Base-by-base conservation (phyloP, 2,888 invertebrate species). In the Blastobasis lacticolella region DNA sequence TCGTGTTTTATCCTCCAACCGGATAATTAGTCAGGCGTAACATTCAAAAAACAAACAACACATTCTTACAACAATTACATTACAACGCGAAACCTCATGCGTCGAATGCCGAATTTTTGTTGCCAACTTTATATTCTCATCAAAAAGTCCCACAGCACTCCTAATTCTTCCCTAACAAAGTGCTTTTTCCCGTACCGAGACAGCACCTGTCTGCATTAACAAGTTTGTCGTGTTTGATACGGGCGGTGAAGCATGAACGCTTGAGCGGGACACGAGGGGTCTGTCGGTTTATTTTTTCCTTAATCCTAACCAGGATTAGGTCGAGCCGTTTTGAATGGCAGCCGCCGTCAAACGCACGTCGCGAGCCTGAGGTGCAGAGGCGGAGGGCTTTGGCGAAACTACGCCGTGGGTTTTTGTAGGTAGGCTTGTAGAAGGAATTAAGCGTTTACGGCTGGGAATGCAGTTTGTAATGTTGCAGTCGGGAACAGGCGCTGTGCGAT, bases 251-350 rank as follows among this genome's bases (percentile, higher is more conserved):
- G 86, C 87, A 71, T 80, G 78, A 80, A 82, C 79, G 82, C 84
- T 82, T 84, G 84, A 73, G 68, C 73, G 75, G 77, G 78, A 81
- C 81, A 75, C 61, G 80, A 81, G 84, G 82, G 81, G 82, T 68
- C 73, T 69, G 73, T 72, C 67, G 75, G 81, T 83, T 78, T 81
- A 76, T 86, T 86, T 86, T 86, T 85, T 83, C 76, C 75, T 78
- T 85, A 86, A 87, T 86, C 87, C 86, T 75, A 77, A 76, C 77
- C 78, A 69, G 87, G 87, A 86, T 88, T 86, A 87, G 81, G 78
- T 75, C 76, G 85, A 85, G 83, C 78, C 81, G 78, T 75, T 84
- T 82, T 87, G 87, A 88, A 81, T 86, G 87, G 86, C 87, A 86
- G 87, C 81, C 81, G 82, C 71, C 82, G 85, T 86, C 85, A 79